A percentile compares a stretch with the other conserved stretches of the same genome.
Evolutionary conservation across 2,113 vertebrate genomes (phyloP).

Genomic region (Semicossyphus pulcher): DNA sequence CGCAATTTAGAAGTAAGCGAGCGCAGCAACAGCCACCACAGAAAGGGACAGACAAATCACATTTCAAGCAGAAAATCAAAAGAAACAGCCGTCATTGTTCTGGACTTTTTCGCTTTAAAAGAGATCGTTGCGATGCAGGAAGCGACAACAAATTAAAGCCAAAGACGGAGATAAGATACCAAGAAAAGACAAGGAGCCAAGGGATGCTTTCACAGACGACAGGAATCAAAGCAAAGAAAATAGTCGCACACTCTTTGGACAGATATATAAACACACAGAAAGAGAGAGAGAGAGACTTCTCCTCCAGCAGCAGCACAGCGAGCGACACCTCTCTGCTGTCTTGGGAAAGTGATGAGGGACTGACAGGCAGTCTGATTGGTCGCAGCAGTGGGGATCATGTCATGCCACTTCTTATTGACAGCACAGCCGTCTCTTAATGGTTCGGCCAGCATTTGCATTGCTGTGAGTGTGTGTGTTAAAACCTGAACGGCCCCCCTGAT

Average conservation of each 20-base stretch:
- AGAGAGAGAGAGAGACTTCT: neutral
- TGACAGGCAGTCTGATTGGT: slow-evolving; percentile 80
- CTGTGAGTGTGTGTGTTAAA: slow-evolving; percentile 27
- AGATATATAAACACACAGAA: slow-evolving; percentile 48
- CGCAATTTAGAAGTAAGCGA: slow-evolving; percentile 15
- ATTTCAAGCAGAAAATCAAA: slow-evolving; percentile 36
- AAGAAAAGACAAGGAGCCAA: neutral
- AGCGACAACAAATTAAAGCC: neutral
- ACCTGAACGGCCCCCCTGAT: slow-evolving; percentile 32
- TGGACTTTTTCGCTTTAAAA: slow-evolving; percentile 20
- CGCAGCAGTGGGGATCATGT: slow-evolving; percentile 78
- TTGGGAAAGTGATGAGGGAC: slow-evolving; percentile 56
- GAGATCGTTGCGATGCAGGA: slow-evolving; percentile 1
- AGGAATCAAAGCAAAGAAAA: slow-evolving; percentile 10
- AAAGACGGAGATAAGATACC: slow-evolving; percentile 3
- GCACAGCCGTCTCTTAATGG: slow-evolving; percentile 71
- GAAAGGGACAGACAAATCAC: neutral
- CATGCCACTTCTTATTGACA: slow-evolving; percentile 80
- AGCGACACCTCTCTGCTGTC: slow-evolving; percentile 41
- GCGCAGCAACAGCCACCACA: neutral
- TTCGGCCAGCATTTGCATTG: slow-evolving; percentile 74
- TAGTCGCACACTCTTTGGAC: slow-evolving; percentile 15
- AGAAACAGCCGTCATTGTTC: neutral
- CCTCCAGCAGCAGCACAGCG: slow-evolving; percentile 10
- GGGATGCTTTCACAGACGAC: neutral